Base-by-base conservation (phyloP, 2,113 vertebrate species). In the Scomber colias region DNA sequence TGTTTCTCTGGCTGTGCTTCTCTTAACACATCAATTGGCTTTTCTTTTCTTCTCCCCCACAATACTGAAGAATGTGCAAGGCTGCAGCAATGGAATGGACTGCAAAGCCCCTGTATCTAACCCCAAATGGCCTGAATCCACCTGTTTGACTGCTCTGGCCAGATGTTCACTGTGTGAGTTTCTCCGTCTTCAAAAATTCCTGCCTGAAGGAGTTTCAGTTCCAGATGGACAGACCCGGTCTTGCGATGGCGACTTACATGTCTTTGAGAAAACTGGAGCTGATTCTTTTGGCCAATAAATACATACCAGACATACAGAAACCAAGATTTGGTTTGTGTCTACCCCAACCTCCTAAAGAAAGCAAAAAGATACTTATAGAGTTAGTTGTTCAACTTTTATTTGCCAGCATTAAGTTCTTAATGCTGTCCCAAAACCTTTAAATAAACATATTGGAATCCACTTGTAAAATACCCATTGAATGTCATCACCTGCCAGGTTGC, bases 11-110 rank as follows among this genome's bases (percentile, higher is more conserved):
- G 59, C 75, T 3, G 31, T 65, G 48, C 51, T 71, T 65, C 31
- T 71, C 71, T 73, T 66, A 66, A 77, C 6, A 15, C 69, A 31
- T 81, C 54, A 68, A n/a, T 59, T 79, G 64, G 51, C 54, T 80
- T 60, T 78, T 63, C 69, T 63, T 62, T 75, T 15, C 35, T 30
- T 63, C 11, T 63, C 13, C 24, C 1, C n/a, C 2, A 40, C 51
- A 74, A 15, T 65, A 64, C 30, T 60, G 17, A 21, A 30, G 21
- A 60, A 51, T 7, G 62, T 66, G 77, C 44, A 75, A 40, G 63
- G 75, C 81, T 72, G 61, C 27, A 46, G 45, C 65, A 59, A 82
- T 72, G 14, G 19, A 75, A 13, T 27, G 54, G 51, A 84, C 49
- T 48, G 67, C 48, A 59, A 35, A 75, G 27, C 35, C 54, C 71